Conservation (phyloP, 2,888 invertebrate genomes). For the Glyphotaelius pellucidus region DNA sequence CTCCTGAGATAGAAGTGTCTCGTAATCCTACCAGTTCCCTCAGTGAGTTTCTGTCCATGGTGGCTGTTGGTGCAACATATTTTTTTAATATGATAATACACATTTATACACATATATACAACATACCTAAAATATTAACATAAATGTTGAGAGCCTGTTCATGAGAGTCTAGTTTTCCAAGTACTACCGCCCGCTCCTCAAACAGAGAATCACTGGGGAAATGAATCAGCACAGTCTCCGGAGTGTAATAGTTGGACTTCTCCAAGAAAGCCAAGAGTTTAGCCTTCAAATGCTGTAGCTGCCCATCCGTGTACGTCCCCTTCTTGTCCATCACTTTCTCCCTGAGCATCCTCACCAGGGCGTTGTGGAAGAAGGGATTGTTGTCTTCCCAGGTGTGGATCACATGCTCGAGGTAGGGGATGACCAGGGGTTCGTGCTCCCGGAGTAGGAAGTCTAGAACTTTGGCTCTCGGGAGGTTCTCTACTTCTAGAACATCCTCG, state of each 20-base stretch:
- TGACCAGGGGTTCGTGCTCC: conserved; percentile 87
- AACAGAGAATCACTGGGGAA: conserved; percentile 91
- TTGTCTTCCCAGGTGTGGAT: conserved; percentile 93
- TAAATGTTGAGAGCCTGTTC: conserved; percentile 96
- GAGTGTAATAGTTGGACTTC: conserved; percentile 88
- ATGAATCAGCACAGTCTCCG: conserved; percentile 90
- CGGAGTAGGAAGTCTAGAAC: conserved; percentile 93
- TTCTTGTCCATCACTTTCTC: conserved; percentile 79
- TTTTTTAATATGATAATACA: background rate
- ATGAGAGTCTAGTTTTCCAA: conserved; percentile 93
- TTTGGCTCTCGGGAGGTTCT: conserved; percentile 90
- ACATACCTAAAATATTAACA: conserved; percentile 86
- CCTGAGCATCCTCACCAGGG: conserved; percentile 91
- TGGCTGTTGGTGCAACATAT: background rate
- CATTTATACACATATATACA: background rate
- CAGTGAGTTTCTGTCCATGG: background rate
- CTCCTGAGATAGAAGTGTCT: too few relatives aligned
- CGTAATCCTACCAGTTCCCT: too few relatives aligned
- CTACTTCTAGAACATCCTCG: conserved; percentile 91
- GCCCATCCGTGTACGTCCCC: conserved; percentile 59
- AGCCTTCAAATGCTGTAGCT: conserved; percentile 72
- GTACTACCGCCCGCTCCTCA: conserved; percentile 96
- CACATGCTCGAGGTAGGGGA: conserved; percentile 96
- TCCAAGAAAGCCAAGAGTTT: conserved; percentile 88
- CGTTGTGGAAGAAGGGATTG: conserved; percentile 92